Evolutionary conservation across 2,797 vertebrate genomes (phyloP).

Genomic region (Hyperoplus immaculatus): DNA sequence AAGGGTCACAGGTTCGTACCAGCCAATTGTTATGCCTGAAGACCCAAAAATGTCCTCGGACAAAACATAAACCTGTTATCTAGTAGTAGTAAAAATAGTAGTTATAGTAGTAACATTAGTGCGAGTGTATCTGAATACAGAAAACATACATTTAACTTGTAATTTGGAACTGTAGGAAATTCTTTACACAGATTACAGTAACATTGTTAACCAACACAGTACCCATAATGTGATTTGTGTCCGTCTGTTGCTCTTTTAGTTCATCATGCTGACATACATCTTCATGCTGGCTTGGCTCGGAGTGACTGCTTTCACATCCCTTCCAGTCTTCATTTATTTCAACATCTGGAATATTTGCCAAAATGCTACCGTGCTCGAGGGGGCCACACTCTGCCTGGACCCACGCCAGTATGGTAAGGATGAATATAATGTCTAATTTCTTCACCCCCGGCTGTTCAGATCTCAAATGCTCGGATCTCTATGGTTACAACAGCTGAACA

Average conservation of each 20-base stretch:
- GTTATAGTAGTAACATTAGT: not conserved
- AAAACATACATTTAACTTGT: not conserved
- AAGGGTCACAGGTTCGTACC: conserved; percentile 1
- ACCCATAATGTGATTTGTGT: conserved; percentile 4
- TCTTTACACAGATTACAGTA: not conserved
- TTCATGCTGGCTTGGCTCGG: conserved; percentile 99
- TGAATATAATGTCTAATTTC: not conserved
- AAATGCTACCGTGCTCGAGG: conserved; percentile 91
- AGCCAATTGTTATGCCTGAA: not conserved
- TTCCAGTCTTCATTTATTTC: conserved; percentile 99
- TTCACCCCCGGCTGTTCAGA: not conserved
- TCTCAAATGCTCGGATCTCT: not conserved
- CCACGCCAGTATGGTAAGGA: conserved; percentile 95
- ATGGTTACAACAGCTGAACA: not conserved
- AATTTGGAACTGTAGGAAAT: not conserved
- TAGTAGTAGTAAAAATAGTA: not conserved
- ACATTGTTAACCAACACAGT: not conserved
- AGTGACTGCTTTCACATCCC: conserved; percentile 95
- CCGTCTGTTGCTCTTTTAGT: conserved; percentile 82
- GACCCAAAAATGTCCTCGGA: not conserved
- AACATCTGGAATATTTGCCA: conserved; percentile 99
- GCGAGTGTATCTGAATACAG: not conserved
- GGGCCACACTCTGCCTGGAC: conserved; percentile 93
- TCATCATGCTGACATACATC: conserved; percentile 99
- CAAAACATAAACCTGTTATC: not conserved